Percentiles rank a stretch among this genome's conserved stretches.
These are phyloP conservation scores for Phyto melanocephala DNA, from an alignment of 2,888 invertebrate genomes.

Conservation along the genomic window DNA sequence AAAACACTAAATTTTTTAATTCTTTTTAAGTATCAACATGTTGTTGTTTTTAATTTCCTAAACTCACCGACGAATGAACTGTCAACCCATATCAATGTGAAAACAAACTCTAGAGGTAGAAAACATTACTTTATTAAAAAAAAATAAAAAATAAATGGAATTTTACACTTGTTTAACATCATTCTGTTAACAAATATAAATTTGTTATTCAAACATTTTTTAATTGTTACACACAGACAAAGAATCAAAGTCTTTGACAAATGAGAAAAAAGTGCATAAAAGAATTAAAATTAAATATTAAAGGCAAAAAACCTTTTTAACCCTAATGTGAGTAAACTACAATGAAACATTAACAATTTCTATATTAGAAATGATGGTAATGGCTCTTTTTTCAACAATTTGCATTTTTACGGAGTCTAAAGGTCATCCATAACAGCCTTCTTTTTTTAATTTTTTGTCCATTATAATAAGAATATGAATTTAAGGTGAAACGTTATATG, in stretches of 20 bases:
- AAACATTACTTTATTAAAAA: neutral
- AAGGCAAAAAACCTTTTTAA: conserved; percentile 4
- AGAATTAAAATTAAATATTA: neutral
- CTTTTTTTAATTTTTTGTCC: too few species aligned
- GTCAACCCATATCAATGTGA: conserved; percentile 54
- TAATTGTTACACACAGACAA: neutral
- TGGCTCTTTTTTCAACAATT: too few species aligned
- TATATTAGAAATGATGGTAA: too few species aligned
- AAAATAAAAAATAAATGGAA: neutral
- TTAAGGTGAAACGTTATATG: too few species aligned
- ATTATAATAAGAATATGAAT: too few species aligned
- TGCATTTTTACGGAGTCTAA: too few species aligned
- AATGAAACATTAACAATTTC: too few species aligned
- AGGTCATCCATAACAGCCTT: too few species aligned
- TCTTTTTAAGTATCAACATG: neutral
- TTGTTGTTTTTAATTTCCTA: neutral
- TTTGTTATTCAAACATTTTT: conserved; percentile 45
- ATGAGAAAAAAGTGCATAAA: neutral
- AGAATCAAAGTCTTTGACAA: neutral
- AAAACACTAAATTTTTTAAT: neutral
- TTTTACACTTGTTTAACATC: conserved; percentile 15
- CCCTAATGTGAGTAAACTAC: too few species aligned
- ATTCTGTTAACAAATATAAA: conserved; percentile 41
- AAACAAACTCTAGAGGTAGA: neutral
- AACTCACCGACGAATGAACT: neutral